Base-by-base conservation (phyloP, 2,888 invertebrate species). In the Aphidius colemani region DNA sequence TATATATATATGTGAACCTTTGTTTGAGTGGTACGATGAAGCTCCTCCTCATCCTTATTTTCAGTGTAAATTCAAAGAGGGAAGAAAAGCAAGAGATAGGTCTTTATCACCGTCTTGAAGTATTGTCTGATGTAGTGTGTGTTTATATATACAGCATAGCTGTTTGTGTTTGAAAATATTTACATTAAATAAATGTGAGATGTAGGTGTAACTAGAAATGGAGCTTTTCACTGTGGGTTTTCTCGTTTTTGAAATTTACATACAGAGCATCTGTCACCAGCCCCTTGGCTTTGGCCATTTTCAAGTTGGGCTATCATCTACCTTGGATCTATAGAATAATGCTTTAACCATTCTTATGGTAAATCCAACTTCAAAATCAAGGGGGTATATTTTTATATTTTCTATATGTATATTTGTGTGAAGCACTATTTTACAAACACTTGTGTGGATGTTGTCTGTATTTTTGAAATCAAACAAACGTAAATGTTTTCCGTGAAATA, bases 201-300 rank as follows among this genome's bases (percentile, higher is more conserved):
- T 55, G 5, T 59, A 61, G 49, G 59, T 51, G 59, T 41, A 61
- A 64, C 66, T 67, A 61, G 64, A 67, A 68, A 64, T 67, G 67
- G 69, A 71, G 67, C 69, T 59, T 66, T 61, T 67, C 62, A 49
- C 18, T 11, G 61, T 50, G 61, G 60, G 64, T 30, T 30, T 30
- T 30, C 30, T 30, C 30, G 30, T 30, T 30, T 30, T 30, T 30
- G 30, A 30, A 80, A 81, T 81, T 81, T 81, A 80, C 81, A 81
- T 81, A 80, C 80, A 80, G 79, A 81, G 80, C 81, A 81, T 81
- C 81, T 81, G 80, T 81, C 81, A 80, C 79, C 81, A 78, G 79
- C 77, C 81, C 81, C 79, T 80, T 64, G 70, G 75, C 75, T 76
- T 73, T 74, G 75, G 76, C 80, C 75, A 80, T 81, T 81, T 80